Conservation (phyloP, 2,797 vertebrate species). For the Parauchenoglanis ngamensis region DNA sequence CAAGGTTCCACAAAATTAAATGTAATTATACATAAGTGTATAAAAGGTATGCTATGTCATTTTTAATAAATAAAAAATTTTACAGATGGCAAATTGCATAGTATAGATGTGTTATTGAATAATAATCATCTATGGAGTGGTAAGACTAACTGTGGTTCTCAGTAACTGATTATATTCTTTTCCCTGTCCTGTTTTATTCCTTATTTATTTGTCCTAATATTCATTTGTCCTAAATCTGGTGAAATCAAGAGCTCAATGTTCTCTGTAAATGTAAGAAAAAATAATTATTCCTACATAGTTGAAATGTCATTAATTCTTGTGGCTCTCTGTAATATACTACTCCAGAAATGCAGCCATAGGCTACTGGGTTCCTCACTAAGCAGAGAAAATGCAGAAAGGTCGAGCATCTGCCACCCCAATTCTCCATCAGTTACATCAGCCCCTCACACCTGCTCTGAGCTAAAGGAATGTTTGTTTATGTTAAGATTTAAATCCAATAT, state of each 20-base stretch:
- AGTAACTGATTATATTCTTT: neutral
- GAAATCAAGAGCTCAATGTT: neutral
- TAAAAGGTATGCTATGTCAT: neutral
- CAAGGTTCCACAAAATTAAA: neutral
- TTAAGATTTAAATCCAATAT: slow-evolving; percentile 55
- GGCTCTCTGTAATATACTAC: neutral
- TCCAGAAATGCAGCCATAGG: slow-evolving; percentile 14
- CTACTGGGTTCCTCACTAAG: slow-evolving; percentile 25
- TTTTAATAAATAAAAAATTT: neutral
- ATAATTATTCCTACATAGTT: neutral
- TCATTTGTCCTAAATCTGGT: neutral
- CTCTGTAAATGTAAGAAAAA: neutral
- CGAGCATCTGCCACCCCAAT: slow-evolving; percentile 41
- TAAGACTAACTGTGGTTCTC: neutral
- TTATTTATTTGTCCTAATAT: slow-evolving; percentile 12
- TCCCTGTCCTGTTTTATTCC: neutral
- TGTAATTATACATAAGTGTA: neutral
- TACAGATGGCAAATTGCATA: neutral
- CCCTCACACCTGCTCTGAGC: slow-evolving; percentile 44
- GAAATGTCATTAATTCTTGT: neutral
- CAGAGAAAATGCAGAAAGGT: slow-evolving; percentile 35
- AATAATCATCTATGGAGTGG: neutral
- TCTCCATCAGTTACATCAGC: slow-evolving; percentile 34
- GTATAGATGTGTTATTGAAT: neutral
- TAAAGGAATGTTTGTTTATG: slow-evolving; percentile 43